A percentile compares a stretch with the other conserved stretches of the same genome.
phyloP scores from a whole-genome alignment of 2,888 invertebrate species.

The Tetrapedia diversipes region DNA sequence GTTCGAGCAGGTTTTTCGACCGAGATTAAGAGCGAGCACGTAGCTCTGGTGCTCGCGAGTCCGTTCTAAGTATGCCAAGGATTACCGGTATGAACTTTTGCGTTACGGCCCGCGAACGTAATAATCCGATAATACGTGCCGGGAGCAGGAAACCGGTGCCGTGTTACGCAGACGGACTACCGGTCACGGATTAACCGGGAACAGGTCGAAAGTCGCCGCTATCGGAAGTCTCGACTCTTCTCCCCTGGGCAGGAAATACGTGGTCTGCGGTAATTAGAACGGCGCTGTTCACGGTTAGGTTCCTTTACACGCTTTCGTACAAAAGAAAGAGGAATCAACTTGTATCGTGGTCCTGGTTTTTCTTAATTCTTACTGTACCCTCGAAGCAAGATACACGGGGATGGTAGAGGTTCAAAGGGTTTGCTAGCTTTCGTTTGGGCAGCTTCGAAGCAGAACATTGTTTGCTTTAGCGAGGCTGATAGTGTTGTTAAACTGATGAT shows the following conservation, averaged over 20 bases:
- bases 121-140: slow-evolving; percentile 44
- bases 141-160: slow-evolving; percentile 38
- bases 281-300: no score
- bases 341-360: no score
- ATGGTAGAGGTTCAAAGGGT: no score
- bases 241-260: neutral
- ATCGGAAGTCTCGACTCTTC: neutral
- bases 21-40: slow-evolving; percentile 56
- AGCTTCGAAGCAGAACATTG: no score
- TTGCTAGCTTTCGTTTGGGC: no score
- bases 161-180: slow-evolving; percentile 10
- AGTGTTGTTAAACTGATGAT: no score
- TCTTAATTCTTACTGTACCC: no score
- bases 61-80: slow-evolving; percentile 59
- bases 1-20: slow-evolving; percentile 60
- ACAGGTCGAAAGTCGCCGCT: slow-evolving; percentile 12
- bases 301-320: no score
- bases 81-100: slow-evolving; percentile 60
- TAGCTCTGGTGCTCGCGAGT: slow-evolving; percentile 44
- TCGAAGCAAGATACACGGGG: no score
- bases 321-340: no score
- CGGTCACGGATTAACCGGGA: slow-evolving; percentile 31
- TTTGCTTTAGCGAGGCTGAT: no score
- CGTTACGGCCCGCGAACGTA: slow-evolving; percentile 42
- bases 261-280: neutral